Evolutionary conservation across 2,888 invertebrate species (phyloP).

Genomic region (Ecliptopera silaceata): DNA sequence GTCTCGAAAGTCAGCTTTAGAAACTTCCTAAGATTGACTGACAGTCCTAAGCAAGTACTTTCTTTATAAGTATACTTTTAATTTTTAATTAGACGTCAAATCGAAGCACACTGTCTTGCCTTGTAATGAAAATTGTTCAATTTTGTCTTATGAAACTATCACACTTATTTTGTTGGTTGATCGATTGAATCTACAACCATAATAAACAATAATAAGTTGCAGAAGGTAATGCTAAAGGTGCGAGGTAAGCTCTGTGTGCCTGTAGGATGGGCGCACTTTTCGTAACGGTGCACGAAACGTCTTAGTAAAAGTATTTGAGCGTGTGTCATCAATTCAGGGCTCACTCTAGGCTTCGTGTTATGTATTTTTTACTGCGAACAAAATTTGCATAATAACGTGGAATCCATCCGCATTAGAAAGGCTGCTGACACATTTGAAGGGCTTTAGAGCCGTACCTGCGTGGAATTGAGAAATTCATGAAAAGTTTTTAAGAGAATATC

Average conservation of each 20-base stretch:
- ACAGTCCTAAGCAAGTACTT: slow-evolving; percentile 5
- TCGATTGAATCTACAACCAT: too few relatives aligned
- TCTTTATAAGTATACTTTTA: not conserved
- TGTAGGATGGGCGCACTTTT: too few relatives aligned
- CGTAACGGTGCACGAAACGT: not conserved
- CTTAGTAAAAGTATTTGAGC: slow-evolving; percentile 29
- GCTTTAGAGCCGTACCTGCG: not conserved
- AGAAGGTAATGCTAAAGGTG: too few relatives aligned
- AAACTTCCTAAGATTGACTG: slow-evolving; percentile 21
- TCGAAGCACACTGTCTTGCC: not conserved
- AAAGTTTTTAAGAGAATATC: too few relatives aligned
- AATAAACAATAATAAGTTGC: too few relatives aligned
- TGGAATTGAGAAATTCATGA: not conserved
- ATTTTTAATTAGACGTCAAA: slow-evolving; percentile 23
- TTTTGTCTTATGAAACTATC: too few relatives aligned
- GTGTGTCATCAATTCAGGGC: slow-evolving; percentile 30
- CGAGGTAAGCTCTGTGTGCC: too few relatives aligned
- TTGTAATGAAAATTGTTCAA: slow-evolving; percentile 11
- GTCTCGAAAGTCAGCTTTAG: not conserved
- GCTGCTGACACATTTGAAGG: slow-evolving; percentile 15
- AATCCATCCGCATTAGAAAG: slow-evolving; percentile 26
- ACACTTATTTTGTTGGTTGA: too few relatives aligned
- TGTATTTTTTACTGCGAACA: slow-evolving; percentile 36
- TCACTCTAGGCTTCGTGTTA: slow-evolving; percentile 28
- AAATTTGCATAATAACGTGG: slow-evolving; percentile 40